Conservation (phyloP, 2,888 invertebrate genomes). For the Mechanitis messenoides region DNA sequence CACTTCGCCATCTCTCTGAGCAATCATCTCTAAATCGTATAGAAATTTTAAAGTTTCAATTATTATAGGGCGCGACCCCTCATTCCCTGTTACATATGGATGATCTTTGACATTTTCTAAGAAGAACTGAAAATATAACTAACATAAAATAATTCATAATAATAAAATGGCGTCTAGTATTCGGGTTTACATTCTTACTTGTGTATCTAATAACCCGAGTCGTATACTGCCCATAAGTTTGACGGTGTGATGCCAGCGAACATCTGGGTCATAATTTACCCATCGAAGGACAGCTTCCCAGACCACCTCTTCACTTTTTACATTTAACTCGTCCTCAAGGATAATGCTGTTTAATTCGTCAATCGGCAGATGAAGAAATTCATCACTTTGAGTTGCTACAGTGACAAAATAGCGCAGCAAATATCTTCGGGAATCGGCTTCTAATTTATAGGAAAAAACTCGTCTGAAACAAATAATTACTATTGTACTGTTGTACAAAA, state of each 20-base stretch:
- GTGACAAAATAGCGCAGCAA: constrained; percentile 86
- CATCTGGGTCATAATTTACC: constrained; percentile 87
- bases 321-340: constrained; percentile 89
- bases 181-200: constrained; percentile 50
- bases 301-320: constrained; percentile 90
- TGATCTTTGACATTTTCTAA: constrained; percentile 93
- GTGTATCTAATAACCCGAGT: constrained; percentile 88
- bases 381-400: constrained; percentile 83
- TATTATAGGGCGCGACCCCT: constrained; percentile 90
- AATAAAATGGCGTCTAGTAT: neutral
- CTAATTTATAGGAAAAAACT: constrained; percentile 84
- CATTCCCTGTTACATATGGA: constrained; percentile 88
- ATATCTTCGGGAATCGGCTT: constrained; percentile 81
- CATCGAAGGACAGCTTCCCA: constrained; percentile 92
- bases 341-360: constrained; percentile 86
- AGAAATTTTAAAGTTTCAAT: constrained; percentile 94
- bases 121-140: constrained; percentile 81
- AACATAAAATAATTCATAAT: too few relatives aligned
- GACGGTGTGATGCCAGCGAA: constrained; percentile 84
- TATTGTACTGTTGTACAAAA: neutral
- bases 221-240: constrained; percentile 87
- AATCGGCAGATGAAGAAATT: constrained; percentile 82
- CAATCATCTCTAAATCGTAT: constrained; percentile 93
- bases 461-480: constrained; percentile 57
- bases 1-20: constrained; percentile 86